phyloP scores from a whole-genome alignment of 2,888 invertebrate species.

The Acanthococcus lagerstroemiae region DNA sequence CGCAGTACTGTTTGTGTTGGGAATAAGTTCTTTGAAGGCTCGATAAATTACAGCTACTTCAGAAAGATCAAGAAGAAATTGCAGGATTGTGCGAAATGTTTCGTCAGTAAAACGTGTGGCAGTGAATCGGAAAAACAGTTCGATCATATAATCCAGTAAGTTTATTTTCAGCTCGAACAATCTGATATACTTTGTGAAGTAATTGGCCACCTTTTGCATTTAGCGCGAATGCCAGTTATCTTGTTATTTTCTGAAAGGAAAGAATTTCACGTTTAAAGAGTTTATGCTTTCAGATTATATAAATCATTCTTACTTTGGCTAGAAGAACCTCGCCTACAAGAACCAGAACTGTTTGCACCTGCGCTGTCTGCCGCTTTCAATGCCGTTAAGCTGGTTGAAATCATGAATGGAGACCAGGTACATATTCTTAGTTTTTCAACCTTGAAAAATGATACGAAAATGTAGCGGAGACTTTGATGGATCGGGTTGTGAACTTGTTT shows the following conservation, averaged over 20 bases:
- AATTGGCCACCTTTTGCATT: too few species aligned
- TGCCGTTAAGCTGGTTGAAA: slow-evolving; percentile 50
- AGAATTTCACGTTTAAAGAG: background rate
- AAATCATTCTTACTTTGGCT: slow-evolving; percentile 62
- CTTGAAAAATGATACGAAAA: background rate
- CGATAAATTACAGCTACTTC: slow-evolving; percentile 54
- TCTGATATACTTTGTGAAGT: too few species aligned
- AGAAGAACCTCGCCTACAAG: slow-evolving; percentile 65
- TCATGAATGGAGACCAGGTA: slow-evolving; percentile 53
- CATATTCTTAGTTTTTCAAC: slow-evolving; percentile 32
- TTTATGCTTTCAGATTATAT: slow-evolving; percentile 46
- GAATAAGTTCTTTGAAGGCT: slow-evolving; percentile 62
- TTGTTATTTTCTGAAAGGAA: too few species aligned
- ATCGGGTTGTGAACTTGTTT: too few species aligned
- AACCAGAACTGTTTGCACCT: slow-evolving; percentile 53
- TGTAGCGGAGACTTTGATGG: too few species aligned
- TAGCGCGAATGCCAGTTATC: too few species aligned
- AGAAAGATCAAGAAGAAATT: slow-evolving; percentile 60
- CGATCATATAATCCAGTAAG: slow-evolving; percentile 6
- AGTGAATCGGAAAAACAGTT: slow-evolving; percentile 34
- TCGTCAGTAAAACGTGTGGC: slow-evolving; percentile 15
- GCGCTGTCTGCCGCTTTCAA: slow-evolving; percentile 65
- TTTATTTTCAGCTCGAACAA: too few species aligned
- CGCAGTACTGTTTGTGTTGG: slow-evolving; percentile 52
- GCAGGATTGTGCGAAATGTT: slow-evolving; percentile 50